Evolutionary conservation across 2,113 vertebrate genomes (phyloP).

Genomic region (Ornithorhynchus anatinus): DNA sequence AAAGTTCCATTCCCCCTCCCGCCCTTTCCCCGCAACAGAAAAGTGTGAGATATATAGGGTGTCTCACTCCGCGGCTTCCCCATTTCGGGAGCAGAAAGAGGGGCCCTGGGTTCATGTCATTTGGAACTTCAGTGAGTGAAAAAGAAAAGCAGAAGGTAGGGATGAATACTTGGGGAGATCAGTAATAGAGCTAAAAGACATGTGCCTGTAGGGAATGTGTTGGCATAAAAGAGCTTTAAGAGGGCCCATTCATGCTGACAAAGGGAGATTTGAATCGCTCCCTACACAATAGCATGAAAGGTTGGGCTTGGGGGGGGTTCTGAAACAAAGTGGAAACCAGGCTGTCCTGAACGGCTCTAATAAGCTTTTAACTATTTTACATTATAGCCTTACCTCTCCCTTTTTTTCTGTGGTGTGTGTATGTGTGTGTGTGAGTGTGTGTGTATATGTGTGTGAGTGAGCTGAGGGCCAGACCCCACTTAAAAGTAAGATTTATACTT

Average conservation of each 20-base stretch:
- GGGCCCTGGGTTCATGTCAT: conserved; percentile 80
- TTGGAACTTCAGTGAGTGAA: conserved; percentile 80
- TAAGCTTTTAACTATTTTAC: conserved; percentile 97
- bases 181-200: conserved; percentile 98
- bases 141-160: conserved; percentile 91
- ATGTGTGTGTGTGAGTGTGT: too few relatives aligned
- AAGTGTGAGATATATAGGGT: conserved; percentile 56
- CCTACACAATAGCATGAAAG: conserved; percentile 97
- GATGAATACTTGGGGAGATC: conserved; percentile 95
- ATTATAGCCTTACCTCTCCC: conserved; percentile 75
- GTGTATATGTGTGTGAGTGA: too few relatives aligned
- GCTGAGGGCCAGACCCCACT: conserved; percentile 71
- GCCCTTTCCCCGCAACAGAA: conserved; percentile 11
- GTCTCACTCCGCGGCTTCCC: conserved; percentile 60
- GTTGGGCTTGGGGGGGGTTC: conserved; percentile 87
- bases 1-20: conserved; percentile 11
- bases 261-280: conserved; percentile 92
- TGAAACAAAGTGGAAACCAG: conserved; percentile 94
- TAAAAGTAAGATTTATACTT: conserved; percentile 92
- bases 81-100: conserved; percentile 36
- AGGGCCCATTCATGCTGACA: conserved; percentile 90
- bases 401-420: conserved; percentile 40
- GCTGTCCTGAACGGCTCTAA: conserved; percentile 90
- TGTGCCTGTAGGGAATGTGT: conserved; percentile 94
- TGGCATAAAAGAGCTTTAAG: conserved; percentile 89